Base-by-base conservation (phyloP, 2,113 vertebrate species). In the Hydrochoerus hydrochaeris region DNA sequence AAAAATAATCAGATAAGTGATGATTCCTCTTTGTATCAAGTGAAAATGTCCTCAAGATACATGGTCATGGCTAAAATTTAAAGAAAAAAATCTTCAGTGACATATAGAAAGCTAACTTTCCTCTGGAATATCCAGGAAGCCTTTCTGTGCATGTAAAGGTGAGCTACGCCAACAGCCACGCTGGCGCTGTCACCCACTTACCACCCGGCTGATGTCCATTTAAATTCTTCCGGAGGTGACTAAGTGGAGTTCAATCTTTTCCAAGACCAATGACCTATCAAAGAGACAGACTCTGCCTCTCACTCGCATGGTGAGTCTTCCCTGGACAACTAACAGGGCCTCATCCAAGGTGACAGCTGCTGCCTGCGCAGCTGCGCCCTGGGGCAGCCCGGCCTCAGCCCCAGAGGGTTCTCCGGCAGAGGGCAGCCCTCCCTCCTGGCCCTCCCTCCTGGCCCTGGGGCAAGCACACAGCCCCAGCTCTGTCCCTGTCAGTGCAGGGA, bases 281-380 rank as follows among this genome's bases (percentile, higher is more conserved):
- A 22, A 46, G 65, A 57, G 9, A 22, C 35, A 63, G 13, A 24
- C 35, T 3, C 14, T 1, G 4, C 54, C 7, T 3, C 19, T 7
- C 32, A 22, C 49, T 7, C 3, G 8, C 67, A 0, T 1, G 41
- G 41, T 17, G 24, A 41, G 14, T 26, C 80, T 24, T 65, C 7
- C 41, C 1, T 22, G 65, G 78, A 35, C 11, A 19, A 35, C 19
- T 44, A 14, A 46, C 14, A 44, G 9, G 49, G 4, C 8, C 22
- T 19, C 0, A 16, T 2, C 7, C 2, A 2, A 4, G 1, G 49
- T 2, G 1, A 5, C 28, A 35, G 49, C 35, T 38, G 35, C 20
- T 2, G 1, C 11, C 32, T 26, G 1, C 6, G n/a, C 5, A 58
- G 54, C 35, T 26, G 52, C 32, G 46, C 46, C n/a, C n/a, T n/a